Base-by-base conservation (phyloP, 2,888 invertebrate genomes). In the Coleophora flavipennella region DNA sequence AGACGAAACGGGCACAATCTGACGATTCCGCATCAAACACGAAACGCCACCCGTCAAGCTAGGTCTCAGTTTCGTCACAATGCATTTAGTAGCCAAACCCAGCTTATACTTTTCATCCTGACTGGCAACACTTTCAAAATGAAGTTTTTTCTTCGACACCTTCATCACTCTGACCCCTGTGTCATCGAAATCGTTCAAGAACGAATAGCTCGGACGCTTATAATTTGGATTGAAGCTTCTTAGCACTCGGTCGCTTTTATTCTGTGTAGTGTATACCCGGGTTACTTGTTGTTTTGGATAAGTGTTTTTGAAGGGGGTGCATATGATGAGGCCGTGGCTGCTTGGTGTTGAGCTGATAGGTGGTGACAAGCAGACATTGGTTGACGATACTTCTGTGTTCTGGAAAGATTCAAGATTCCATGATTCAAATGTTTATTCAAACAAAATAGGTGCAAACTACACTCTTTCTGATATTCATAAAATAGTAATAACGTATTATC, bases 321-420 rank as follows among this genome's bases (percentile, higher is more conserved):
- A 56, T 36, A 1, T 32, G 3, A 54, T 39, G 2, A 52, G 50
- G 1, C 52, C 43, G 0, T 50, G 31, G 0, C 59, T 57, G 39
- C 60, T 68, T 0, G 76, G 76, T 6, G 72, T 75, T 4, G 36
- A 34, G 0, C 50, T 45, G 4, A 74, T 69, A 0, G 73, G 65
- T 2, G 74, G 75, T 0, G 77, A 78, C 7, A 40, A 50, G 2
- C 47, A 13, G 1, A 38, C 47, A 31, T 45, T 53, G 40, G 67
- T 68, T 1, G 70, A 68, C 7, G 67, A 62, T 42, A 71, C 48
- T 52, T 72, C 66, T 10, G 53, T 29, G n/a, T 46, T 61, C 67
- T 73, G 62, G 25, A 65, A 57, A 20, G 11, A 6, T 26, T 31
- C 1, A 11, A 29, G 12, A n/a, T 31, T 31, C n/a, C 4, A 8